Evolutionary conservation across 2,888 invertebrate genomes (phyloP), one percentile per base, ranked within the genome.

Genomic region (Perdita meconis): DNA sequence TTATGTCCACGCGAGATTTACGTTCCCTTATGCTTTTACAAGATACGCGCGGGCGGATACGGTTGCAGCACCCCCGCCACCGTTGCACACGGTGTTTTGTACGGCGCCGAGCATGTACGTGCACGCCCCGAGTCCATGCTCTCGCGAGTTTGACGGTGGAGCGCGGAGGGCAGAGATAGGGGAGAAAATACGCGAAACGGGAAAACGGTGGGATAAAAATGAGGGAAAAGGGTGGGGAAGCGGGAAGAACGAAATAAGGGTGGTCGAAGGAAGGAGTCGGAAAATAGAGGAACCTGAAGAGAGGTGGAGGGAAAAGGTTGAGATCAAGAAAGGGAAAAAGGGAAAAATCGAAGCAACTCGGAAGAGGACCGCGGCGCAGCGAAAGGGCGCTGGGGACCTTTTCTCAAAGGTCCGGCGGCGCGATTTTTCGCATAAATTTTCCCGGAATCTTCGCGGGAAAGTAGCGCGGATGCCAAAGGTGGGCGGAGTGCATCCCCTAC

Each of bases 1-100:
- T 89, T 88, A 89, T 86, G 87, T 86, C 86, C 86, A 83, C 82
- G 73, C 80, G 82, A 88, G 88, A 89, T 89, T 89, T 89, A 89
- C 87, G 88, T 88, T 70, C 69, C 75, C 76, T 78, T 73, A 80
- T 81, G 80, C 84, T 82, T 85, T 85, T 84, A 86, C 85, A 75
- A 75, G 75, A 74, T 63, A 80, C 81, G 72, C 78, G 69, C 67
- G 72, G 66, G 38, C 63, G 72, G 74, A 66, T 71, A 69, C 61
- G 71, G 13, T 65, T 40, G 51, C 69, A 55, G 59, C 65, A 51
- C 60, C 67, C 50, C 53, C 51, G 57, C 57, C 34, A 44, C 26
- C 63, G 34, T 50, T 38, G 61, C 68, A 36, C 50, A 57, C 26
- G n/a, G 30, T 30, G 2, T 6, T 60, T 44, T 34, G 56, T 40